Percentiles rank a stretch among this genome's conserved stretches.
Conservation (phyloP, 2,113 vertebrate genomes). For the Ophiodon elongatus region DNA sequence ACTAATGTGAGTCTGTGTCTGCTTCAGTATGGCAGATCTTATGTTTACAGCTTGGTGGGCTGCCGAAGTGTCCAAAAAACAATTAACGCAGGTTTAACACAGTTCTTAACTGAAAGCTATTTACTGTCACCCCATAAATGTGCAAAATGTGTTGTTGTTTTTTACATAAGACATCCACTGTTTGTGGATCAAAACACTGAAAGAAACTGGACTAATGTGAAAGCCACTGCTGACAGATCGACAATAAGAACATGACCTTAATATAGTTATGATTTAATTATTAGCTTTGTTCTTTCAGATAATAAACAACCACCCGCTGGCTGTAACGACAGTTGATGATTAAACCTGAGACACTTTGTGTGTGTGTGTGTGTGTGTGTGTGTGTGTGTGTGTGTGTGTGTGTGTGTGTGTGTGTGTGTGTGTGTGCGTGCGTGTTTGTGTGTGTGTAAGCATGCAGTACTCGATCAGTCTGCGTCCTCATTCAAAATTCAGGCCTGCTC, state of each 20-base stretch:
- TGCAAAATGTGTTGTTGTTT: neutral
- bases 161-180: neutral
- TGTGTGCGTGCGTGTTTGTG: neutral
- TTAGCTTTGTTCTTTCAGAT: constrained; percentile 2
- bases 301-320: constrained; percentile 12
- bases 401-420: constrained; percentile 2
- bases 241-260: neutral
- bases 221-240: neutral
- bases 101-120: neutral
- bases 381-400: constrained; percentile 6
- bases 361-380: neutral
- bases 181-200: neutral
- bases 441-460: neutral
- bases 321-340: neutral
- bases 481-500: constrained; percentile 12
- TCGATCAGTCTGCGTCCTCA: neutral
- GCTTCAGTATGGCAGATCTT: neutral
- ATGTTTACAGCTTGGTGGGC: neutral
- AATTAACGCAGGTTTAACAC: neutral
- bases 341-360: constrained; percentile 1
- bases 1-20: neutral
- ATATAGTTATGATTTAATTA: constrained; percentile 1
- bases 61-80: neutral
- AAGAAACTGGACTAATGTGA: neutral
- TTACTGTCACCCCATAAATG: neutral